Base-by-base conservation (phyloP, 2,113 vertebrate species). In the Brachyhypopomus gauderio region DNA sequence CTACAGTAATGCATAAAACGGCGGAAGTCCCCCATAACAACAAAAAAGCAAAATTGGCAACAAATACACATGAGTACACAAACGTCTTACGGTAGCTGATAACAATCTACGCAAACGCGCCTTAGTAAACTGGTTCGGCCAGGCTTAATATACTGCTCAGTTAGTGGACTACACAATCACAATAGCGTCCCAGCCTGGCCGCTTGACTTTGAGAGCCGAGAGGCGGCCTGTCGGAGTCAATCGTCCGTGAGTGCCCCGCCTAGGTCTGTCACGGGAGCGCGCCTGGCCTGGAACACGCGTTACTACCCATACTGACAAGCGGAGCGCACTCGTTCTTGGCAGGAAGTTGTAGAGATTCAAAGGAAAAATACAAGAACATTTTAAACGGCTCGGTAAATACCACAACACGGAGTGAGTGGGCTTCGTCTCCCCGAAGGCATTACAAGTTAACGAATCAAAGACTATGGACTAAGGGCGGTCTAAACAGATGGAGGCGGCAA, bases 401-500 rank as follows among this genome's bases (percentile, higher is more conserved):
- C 30, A 30, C 0, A 6, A 5, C 64, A 34, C 20, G n/a, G 16
- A 20, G 30, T 36, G 0, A 30, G 12, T 5, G 23, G 3, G 63
- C 27, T 52, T 8, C 2, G 27, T 20, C 64, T 20, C 5, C 16
- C 5, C 16, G 27, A 34, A 3, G 9, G 34, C 5, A 1, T 41
- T 34, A 41, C 34, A 38, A 70, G 66, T 3, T 22, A n/a, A n/a
- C 7, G 66, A 41, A n/a, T 25, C 17, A 12, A 45, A 41, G 83
- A 88, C 2, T 66, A 92, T 93, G 91, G 92, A 93, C 81, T 91
- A 93, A 88, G 77, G 85, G 71, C 78, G 79, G 81, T 78, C 69
- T 75, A 62, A 64, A 80, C 4, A 90, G 87, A 94, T 94, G 93
- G 92, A 93, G 87, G 86, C 90, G 87, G 88, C 38, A 84, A 92